These are phyloP conservation scores for Dolichallabes microphthalmus DNA, from an alignment of 2,113 vertebrate genomes.

Conservation along the genomic window DNA sequence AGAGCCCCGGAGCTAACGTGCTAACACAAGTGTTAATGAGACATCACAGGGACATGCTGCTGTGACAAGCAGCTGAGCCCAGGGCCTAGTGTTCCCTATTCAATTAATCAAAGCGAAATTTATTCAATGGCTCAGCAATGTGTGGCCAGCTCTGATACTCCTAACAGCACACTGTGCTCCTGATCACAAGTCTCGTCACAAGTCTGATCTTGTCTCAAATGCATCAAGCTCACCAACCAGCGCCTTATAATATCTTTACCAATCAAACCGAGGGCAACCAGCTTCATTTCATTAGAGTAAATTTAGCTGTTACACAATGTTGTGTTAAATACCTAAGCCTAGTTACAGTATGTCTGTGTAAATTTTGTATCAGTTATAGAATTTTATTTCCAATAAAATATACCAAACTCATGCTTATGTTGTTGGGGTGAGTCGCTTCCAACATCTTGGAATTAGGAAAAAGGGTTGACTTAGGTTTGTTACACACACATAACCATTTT, in stretches of 20 bases:
- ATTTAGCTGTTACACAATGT: no score
- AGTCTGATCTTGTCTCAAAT: neutral
- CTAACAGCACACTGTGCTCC: neutral
- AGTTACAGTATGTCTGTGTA: no score
- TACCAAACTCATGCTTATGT: no score
- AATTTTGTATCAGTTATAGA: no score
- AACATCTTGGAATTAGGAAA: no score
- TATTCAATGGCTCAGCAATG: neutral
- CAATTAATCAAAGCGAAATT: neutral
- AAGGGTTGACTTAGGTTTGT: no score
- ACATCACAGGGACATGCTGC: constrained; percentile 8
- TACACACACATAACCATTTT: no score
- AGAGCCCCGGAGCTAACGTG: neutral
- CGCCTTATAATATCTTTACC: neutral
- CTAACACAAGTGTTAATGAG: constrained; percentile 37
- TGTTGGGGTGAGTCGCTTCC: no score
- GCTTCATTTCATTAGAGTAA: no score
- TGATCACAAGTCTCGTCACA: neutral
- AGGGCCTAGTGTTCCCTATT: neutral
- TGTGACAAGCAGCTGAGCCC: constrained; percentile 9
- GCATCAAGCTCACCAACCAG: neutral
- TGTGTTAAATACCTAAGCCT: no score
- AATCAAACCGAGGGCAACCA: neutral
- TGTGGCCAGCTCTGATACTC: neutral
- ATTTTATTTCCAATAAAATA: no score